Evolutionary conservation across 1,140 invertebrate species (phyloP).

Genomic region (Cherax quadricarinatus): DNA sequence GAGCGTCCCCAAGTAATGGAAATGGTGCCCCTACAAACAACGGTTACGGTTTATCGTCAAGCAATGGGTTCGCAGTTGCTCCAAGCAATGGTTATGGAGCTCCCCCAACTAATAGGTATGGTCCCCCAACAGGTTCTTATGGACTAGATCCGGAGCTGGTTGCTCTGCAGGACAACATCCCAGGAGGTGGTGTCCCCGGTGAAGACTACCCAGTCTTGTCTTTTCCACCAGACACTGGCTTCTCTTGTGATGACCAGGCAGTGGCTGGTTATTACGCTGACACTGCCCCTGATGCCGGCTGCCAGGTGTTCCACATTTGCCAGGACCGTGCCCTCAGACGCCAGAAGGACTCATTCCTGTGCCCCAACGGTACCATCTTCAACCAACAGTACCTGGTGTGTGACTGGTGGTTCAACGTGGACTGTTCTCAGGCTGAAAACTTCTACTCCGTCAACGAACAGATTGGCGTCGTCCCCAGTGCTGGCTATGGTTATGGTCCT

Average conservation of each 20-base stretch:
- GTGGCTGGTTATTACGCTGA: constrained; percentile 73
- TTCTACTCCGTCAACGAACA: constrained; percentile 77
- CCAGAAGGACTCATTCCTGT: constrained; percentile 77
- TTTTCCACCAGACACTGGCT: constrained; percentile 76
- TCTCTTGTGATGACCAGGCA: constrained; percentile 76
- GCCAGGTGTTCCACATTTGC: constrained; percentile 80
- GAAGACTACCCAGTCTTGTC: constrained; percentile 74
- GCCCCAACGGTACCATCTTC: constrained; percentile 80
- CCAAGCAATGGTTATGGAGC: not conserved
- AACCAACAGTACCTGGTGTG: constrained; percentile 80
- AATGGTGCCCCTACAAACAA: not conserved
- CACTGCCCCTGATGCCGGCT: constrained; percentile 75
- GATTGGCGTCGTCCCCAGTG: not conserved
- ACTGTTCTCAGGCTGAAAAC: constrained; percentile 77
- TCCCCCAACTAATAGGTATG: constrained; percentile 62
- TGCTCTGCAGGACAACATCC: constrained; percentile 26
- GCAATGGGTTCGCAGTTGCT: not conserved
- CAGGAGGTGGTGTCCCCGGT: constrained; percentile 69
- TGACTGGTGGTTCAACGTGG: constrained; percentile 81
- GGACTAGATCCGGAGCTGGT: not conserved
- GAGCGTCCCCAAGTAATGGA: not conserved
- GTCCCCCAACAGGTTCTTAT: not conserved
- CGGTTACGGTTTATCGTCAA: not conserved
- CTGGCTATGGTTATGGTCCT: not conserved
- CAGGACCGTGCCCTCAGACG: constrained; percentile 76